Conservation (phyloP, 2,888 invertebrate genomes). For the Lamellibrachia columna region DNA sequence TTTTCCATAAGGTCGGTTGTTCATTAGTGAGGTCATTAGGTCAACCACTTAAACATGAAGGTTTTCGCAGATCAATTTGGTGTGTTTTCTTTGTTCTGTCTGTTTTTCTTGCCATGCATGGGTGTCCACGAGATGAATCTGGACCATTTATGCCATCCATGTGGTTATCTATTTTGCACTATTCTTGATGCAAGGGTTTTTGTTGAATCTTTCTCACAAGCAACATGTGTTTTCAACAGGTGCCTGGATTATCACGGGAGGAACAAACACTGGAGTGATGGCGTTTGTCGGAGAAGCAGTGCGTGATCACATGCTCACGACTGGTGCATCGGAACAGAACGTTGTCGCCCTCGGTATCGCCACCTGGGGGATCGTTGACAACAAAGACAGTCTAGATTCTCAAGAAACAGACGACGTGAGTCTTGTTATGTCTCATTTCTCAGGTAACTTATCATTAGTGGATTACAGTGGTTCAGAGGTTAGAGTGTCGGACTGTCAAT, state of each 20-base stretch:
- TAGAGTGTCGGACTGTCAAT: too few species aligned
- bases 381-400: slow-evolving; percentile 45
- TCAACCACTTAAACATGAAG: too few species aligned
- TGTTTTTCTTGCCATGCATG: too few species aligned
- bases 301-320: slow-evolving; percentile 55
- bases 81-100: too few species aligned
- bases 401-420: slow-evolving; percentile 24
- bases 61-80: too few species aligned
- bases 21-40: too few species aligned
- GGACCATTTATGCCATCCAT: neutral
- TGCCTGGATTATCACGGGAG: slow-evolving; percentile 66
- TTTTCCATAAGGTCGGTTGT: too few species aligned
- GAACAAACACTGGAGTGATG: slow-evolving; percentile 64
- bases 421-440: neutral
- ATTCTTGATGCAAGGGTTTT: neutral
- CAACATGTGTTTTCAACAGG: slow-evolving; percentile 46
- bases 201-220: too few species aligned
- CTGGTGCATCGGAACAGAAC: slow-evolving; percentile 45
- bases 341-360: slow-evolving; percentile 62
- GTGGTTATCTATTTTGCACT: neutral
- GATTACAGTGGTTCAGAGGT: too few species aligned
- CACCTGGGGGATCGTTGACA: slow-evolving; percentile 61
- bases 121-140: too few species aligned
- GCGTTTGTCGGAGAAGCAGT: slow-evolving; percentile 65
- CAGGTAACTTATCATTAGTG: neutral